Base-by-base conservation (phyloP, 2,888 invertebrate genomes). In the Melangyna quadrimaculata region DNA sequence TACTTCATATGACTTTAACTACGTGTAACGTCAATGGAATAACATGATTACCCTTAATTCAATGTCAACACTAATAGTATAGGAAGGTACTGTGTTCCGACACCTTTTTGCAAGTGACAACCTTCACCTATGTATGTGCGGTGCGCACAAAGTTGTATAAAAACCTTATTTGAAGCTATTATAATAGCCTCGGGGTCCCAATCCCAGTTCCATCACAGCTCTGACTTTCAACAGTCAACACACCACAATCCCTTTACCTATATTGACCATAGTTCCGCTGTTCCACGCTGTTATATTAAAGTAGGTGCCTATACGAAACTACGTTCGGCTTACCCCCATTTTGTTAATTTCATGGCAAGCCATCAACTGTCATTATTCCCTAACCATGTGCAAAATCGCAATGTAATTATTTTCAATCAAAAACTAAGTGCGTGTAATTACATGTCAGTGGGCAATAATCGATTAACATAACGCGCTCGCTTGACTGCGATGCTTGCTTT, bases 371-470 rank as follows among this genome's bases (percentile, higher is more conserved):
- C 86, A 81, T 86, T 86, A 86, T 70, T 86, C 77, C 77, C 77
- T 73, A 81, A 86, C 86, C 86, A 86, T 86, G 86, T 86, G 86
- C 81, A 86, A 86, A 81, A 86, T 77, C 77, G 81, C 86, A 69
- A 57, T 89, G 88, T 88, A 89, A 89, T 89, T 89, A 89, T 89
- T 88, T 89, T 88, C 89, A 89, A 89, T 88, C 88, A 88, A 90
- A 90, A 88, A 88, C 88, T 88, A 89, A 89, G 88, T 89, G 88
- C 89, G 87, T 89, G 89, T 89, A 89, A 89, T 89, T 89, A 88
- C 87, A 89, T 88, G 88, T 88, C 88, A 87, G 89, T 88, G 88
- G 87, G 78, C 71, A 82, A 67, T 87, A 88, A 87, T 87, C 88
- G 88, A 87, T 87, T 87, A 88, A 88, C 88, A 87, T 74, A 87